These are phyloP conservation scores for Pao palembangensis DNA, from an alignment of 2,113 vertebrate genomes.

Conservation along the genomic window DNA sequence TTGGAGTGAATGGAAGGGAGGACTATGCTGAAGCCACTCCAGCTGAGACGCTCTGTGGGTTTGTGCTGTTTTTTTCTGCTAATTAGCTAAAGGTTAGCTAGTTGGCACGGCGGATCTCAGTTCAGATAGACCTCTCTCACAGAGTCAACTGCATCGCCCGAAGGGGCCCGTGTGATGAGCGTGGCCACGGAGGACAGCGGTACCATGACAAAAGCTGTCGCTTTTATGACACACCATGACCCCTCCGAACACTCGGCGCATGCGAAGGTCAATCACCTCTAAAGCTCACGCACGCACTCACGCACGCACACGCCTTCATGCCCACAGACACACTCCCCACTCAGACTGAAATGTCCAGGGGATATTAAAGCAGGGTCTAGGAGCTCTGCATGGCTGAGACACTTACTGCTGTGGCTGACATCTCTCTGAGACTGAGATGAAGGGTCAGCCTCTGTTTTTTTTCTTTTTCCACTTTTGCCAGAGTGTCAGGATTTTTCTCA, in stretches of 20 bases:
- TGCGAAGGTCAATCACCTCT: conserved; percentile 39
- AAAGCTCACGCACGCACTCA: not conserved
- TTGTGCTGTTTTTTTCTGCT: conserved; percentile 13
- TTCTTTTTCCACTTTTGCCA: conserved; percentile 19
- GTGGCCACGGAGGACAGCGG: conserved; percentile 1
- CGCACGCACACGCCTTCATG: not conserved
- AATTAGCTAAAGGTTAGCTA: conserved; percentile 27
- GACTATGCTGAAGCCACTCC: conserved; percentile 13
- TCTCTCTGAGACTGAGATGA: conserved; percentile 41
- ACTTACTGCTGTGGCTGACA: conserved; percentile 50
- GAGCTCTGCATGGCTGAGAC: conserved; percentile 30
- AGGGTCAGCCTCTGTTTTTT: conserved; percentile 40
- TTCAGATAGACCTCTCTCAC: not conserved
- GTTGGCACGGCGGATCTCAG: not conserved
- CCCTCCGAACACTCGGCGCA: conserved; percentile 23
- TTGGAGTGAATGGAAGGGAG: conserved; percentile 25
- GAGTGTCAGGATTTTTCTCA: conserved; percentile 3
- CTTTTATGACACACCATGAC: conserved; percentile 34
- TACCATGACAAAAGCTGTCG: conserved; percentile 51
- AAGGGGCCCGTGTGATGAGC: not conserved
- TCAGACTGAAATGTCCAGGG: conserved; percentile 3
- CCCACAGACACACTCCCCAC: not conserved
- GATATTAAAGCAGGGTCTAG: conserved; percentile 39
- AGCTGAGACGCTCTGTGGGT: conserved; percentile 7
- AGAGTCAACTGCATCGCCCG: not conserved